Evolutionary conservation across 2,888 invertebrate genomes (phyloP), one percentile per base, ranked within the genome.

Genomic region (Trichopria drosophilae): DNA sequence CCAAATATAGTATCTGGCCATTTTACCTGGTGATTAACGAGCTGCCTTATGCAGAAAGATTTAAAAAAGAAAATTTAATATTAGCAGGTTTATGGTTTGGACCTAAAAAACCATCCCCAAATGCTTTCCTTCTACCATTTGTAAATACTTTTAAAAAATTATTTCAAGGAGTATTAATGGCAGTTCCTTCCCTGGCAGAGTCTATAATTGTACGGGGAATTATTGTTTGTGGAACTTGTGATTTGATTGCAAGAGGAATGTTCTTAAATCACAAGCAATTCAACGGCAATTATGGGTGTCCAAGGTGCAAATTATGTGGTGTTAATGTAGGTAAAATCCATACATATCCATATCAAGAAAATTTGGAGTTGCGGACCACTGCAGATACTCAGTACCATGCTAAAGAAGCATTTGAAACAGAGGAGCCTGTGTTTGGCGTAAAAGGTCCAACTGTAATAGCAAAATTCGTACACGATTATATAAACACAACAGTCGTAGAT

Each of bases 1-100:
- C 56, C 9, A 48, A 42, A 18, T 28, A 32, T 28, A n/a, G 32
- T 19, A 52, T 47, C n/a, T 52, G 47, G 47, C 52, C 52, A 2
- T 37, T 47, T 18, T 47, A 37, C 31, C 39, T 52, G 2, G 20
- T 26, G 13, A 48, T 52, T 2, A 52, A 52, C 31, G 47, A 52
- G 15, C 13, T 52, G 13, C 51, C 51, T 28, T 46, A 46, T 24
- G 20, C 13, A 10, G 12, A 24, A 10, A 2, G 28, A 13, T 18
- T 45, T 2, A 36, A 26, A 19, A 45, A 45, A 19, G 45, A 45
- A 20, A 46, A 46, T 22, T 22, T 37, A 10, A 31, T 46, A 13
- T 29, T 46, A 16, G 29, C 37, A 2, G 22, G 35, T 3, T 6
- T 37, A 29, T 46, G 46, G 37, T 29, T 46, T 29, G 32, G 48